Base-by-base conservation (phyloP, 2,888 invertebrate species). In the Phoenoteleia sp. region DNA sequence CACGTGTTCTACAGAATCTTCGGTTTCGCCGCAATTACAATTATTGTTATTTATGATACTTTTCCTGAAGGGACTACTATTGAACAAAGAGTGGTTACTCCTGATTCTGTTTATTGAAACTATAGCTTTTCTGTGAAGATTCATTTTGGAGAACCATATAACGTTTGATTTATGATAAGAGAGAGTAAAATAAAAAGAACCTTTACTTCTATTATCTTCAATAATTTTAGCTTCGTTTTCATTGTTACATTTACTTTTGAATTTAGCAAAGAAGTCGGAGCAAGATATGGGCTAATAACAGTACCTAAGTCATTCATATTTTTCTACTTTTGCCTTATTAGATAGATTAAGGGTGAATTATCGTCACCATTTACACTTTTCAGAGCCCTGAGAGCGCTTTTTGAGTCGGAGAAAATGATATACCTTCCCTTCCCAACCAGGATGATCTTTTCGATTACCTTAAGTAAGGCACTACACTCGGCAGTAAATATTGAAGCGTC, bases 401-500 rank as follows among this genome's bases (percentile, higher is more conserved):
- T 19, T 9, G 74, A 75, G 19, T 74, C 74, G 2, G 36, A 9
- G 15, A 74, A 74, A 23, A 74, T 58, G 11, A 60, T 15, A 52
- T 0, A 49, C 11, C 47, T 52, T 4, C 23, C 21, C 0, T 62
- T 23, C n/a, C n/a, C n/a, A 27, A 27, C 6, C 27, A 27, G 6
- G n/a, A n/a, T n/a, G n/a, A n/a, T n/a, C n/a, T 23, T 25, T 25
- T 60, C 72, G 1, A 74, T 52, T 11, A 74, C 75, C n/a, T 56
- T 66, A 0, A 64, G n/a, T 15, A 87, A 66, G 3, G 81, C 84
- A 9, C 42, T 56, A 33, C 84, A 81, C 47, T 88, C 84, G 0
- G 85, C 84, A 7, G 66, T 77, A 36, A 81, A 86, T 19, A 85
- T 87, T 0, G 85, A 82, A 0, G 74, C 29, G 27, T 2, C 52